Evolutionary conservation across 2,113 vertebrate genomes (phyloP).

Genomic region (Erythrocercus mccallii): DNA sequence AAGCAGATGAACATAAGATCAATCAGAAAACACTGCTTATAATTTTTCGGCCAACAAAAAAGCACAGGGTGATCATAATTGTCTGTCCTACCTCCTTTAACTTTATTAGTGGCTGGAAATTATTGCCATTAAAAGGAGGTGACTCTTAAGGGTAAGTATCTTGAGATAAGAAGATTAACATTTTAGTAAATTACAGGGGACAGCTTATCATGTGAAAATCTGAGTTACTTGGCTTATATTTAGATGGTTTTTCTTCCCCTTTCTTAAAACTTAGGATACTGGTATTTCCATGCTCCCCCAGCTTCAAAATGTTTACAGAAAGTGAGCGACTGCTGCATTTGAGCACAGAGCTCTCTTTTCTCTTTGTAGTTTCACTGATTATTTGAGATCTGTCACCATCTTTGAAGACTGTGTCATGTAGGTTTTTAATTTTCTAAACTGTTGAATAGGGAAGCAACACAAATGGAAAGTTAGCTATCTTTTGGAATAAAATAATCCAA

Average conservation of each 20-base stretch:
- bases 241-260: not conserved
- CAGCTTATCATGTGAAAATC: not conserved
- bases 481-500: not conserved
- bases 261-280: not conserved
- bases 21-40: not conserved
- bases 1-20: not conserved
- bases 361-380: not conserved
- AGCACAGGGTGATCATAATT: not conserved
- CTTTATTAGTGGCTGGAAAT: not conserved
- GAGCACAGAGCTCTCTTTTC: not conserved
- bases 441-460: not conserved
- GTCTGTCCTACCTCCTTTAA: not conserved
- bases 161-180: slow-evolving; percentile 1
- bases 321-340: not conserved
- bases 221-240: not conserved
- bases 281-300: not conserved
- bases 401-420: not conserved
- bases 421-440: not conserved
- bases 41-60: not conserved
- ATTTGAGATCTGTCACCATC: not conserved
- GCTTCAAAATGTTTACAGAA: not conserved
- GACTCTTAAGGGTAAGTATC: not conserved
- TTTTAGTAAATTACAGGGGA: not conserved
- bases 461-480: not conserved
- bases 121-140: not conserved